Evolutionary conservation across 2,888 invertebrate genomes (phyloP).

Genomic region (Candidula unifasciata): DNA sequence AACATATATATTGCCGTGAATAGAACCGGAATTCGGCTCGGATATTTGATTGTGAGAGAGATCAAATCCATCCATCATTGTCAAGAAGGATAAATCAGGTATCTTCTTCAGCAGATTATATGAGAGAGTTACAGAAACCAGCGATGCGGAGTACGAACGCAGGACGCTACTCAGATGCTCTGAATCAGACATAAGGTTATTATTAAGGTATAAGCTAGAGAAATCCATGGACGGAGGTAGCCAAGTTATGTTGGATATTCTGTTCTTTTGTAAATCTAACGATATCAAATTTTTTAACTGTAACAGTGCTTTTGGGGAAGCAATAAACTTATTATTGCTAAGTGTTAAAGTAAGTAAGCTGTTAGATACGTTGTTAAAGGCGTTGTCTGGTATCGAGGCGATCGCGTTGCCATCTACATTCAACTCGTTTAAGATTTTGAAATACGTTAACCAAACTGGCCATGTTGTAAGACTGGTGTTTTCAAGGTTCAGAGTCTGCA

Average conservation of each 20-base stretch:
- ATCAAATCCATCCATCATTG: neutral
- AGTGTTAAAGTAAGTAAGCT: neutral
- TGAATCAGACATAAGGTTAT: neutral
- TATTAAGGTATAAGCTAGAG: neutral
- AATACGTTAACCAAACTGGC: neutral
- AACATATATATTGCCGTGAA: neutral
- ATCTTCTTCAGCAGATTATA: neutral
- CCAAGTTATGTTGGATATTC: neutral
- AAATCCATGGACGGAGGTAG: neutral
- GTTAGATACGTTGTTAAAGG: neutral
- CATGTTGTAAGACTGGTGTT: neutral
- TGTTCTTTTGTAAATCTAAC: neutral
- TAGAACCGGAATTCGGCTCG: neutral
- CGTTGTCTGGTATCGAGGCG: neutral
- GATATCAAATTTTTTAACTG: neutral
- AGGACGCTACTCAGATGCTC: neutral
- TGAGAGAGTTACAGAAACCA: neutral
- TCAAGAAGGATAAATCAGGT: neutral
- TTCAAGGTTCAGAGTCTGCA: neutral
- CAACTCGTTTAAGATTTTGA: neutral
- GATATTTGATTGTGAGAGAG: neutral
- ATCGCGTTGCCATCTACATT: neutral
- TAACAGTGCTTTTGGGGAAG: neutral
- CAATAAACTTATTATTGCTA: neutral
- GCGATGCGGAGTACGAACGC: neutral